Evolutionary conservation across 2,113 vertebrate species (phyloP).

Genomic region (Malurus melanocephalus): DNA sequence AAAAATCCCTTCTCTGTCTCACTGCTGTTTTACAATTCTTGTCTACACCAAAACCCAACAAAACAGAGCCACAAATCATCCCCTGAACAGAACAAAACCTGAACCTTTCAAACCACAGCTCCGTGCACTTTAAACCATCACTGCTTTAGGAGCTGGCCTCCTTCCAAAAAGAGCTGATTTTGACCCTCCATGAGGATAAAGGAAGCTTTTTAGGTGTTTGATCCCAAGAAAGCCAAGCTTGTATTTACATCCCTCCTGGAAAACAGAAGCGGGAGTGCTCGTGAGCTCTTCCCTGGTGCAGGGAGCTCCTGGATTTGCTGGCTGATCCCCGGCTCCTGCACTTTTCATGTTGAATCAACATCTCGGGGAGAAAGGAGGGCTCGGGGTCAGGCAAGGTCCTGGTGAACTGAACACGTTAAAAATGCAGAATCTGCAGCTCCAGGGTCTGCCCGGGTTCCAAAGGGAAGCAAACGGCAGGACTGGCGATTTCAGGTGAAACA

Average conservation of each 20-base stretch:
- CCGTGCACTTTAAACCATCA: background rate
- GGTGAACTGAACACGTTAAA: background rate
- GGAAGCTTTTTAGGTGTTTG: background rate
- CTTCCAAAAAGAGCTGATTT: background rate
- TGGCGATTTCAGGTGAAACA: background rate
- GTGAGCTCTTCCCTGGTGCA: background rate
- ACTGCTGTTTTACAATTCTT: background rate
- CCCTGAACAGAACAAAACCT: background rate
- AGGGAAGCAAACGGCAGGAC: background rate
- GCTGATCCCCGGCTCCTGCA: background rate
- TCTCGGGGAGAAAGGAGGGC: constrained; percentile 36
- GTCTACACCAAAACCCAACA: background rate
- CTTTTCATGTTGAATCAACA: constrained; percentile 40
- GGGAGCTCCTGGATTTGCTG: background rate
- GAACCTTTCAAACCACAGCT: background rate
- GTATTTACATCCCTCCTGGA: background rate
- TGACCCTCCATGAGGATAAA: background rate
- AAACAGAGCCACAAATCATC: background rate
- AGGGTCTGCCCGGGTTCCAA: background rate
- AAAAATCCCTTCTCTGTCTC: background rate
- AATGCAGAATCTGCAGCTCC: constrained; percentile 28
- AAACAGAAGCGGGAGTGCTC: background rate
- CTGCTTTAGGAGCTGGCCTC: background rate
- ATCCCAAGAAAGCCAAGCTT: background rate
- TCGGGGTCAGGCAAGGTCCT: constrained; percentile 13